Evolutionary conservation across 1,140 invertebrate genomes (phyloP), one percentile per base, ranked within the genome.

Genomic region (Neotoxoptera formosana): DNA sequence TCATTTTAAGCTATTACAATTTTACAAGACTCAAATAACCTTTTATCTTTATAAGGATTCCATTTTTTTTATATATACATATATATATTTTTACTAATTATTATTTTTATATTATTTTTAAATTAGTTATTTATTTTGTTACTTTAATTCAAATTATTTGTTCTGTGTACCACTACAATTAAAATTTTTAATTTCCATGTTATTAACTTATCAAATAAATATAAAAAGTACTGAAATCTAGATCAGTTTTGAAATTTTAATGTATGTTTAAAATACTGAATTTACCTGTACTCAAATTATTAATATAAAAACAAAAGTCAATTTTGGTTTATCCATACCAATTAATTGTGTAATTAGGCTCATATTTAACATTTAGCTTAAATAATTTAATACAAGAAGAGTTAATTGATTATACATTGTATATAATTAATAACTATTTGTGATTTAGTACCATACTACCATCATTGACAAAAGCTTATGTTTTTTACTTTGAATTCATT

Each of bases 41-140:
- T 90, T 90, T n/a, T 67, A 67, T 7, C 56, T n/a, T 90, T 45
- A 67, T 45, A 67, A 90, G 11, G 7, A 90, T 90, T 90, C 56
- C 56, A 90, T 30, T 89, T 89, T 87, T 87, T 48, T 34, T 53
- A 89, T 51, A 53, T 3, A 53, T 89, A 87, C 48, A 41, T 84
- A 84, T 41, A n/a, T 21, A 34, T 87, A 87, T 87, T 87, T 48
- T 87, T 87, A 51, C 9, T 89, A 6, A 89, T 89, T 89, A 56
- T 89, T 90, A 89, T 89, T 89, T 41, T 89, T 90, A 67, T 90
- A 90, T 90, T n/a, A 90, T 90, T 90, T 88, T 90, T 90, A 67
- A 30, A 60, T 67, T 45, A 90, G 89, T 90, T 90, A 90, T 90
- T 67, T 90, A 60, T 67, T 90, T 90, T 90, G 89, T 90, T 90